A percentile compares a stretch with the other conserved stretches of the same genome.
Evolutionary conservation across 2,113 vertebrate species (phyloP).

Genomic region (Verasper variegatus): DNA sequence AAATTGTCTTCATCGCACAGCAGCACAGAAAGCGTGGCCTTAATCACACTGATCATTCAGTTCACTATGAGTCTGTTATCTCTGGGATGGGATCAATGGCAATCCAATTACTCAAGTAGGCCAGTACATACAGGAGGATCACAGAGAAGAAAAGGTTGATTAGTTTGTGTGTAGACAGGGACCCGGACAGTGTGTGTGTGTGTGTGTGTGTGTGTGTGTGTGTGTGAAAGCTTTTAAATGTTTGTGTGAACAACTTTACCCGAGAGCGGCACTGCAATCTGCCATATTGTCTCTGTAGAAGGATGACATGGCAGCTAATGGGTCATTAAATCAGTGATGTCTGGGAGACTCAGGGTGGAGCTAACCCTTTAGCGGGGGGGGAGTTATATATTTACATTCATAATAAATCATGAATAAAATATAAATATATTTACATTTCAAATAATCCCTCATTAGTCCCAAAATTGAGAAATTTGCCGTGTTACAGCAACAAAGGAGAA

Average conservation of each 20-base stretch:
- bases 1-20: constrained; percentile 12
- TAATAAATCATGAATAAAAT: too few relatives aligned
- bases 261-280: background rate
- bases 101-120: constrained; percentile 75
- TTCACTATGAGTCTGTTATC: constrained; percentile 36
- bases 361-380: background rate
- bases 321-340: constrained; percentile 31
- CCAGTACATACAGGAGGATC: constrained; percentile 47
- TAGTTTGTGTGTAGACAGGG: constrained; percentile 10
- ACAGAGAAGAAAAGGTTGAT: constrained; percentile 24
- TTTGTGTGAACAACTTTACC: background rate
- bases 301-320: constrained; percentile 19
- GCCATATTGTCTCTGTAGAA: constrained; percentile 5
- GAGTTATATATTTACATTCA: too few relatives aligned
- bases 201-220: constrained; percentile 6
- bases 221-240: constrained; percentile 6
- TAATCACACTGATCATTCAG: constrained; percentile 32
- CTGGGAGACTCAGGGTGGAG: background rate
- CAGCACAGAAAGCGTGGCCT: constrained; percentile 26
- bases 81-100: constrained; percentile 46
- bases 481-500: too few relatives aligned
- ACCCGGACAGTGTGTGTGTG: background rate
- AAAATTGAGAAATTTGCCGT: too few relatives aligned
- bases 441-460: too few relatives aligned
- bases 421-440: too few relatives aligned